Percentiles rank a stretch among this genome's conserved stretches.
phyloP scores from a whole-genome alignment of 2,797 vertebrate species.

The Emys orbicularis region DNA sequence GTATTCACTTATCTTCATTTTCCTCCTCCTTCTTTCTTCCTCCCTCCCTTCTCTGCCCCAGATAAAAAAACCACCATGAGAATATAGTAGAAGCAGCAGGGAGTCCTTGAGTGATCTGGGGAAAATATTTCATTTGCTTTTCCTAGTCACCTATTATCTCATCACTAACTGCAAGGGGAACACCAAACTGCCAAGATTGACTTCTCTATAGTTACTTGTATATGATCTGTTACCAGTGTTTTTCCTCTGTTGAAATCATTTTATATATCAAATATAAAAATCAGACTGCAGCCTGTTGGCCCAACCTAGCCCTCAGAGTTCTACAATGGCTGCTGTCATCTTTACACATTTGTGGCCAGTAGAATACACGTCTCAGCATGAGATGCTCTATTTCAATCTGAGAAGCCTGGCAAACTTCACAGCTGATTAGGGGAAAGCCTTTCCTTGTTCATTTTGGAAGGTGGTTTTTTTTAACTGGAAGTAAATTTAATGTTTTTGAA shows the following conservation, averaged over 20 bases:
- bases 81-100: background rate
- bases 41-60: background rate
- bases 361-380: background rate
- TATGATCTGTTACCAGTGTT: constrained; percentile 24
- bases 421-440: constrained; percentile 39
- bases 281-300: background rate
- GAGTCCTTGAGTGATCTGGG: constrained; percentile 17
- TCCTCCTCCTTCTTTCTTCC: constrained; percentile 13
- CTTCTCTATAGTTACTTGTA: background rate
- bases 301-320: constrained; percentile 34
- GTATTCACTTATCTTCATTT: background rate
- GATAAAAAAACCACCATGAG: background rate
- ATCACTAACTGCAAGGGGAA: constrained; percentile 38
- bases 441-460: constrained; percentile 71
- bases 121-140: constrained; percentile 40
- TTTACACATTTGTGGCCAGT: rapidly evolving
- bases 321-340: constrained; percentile 47
- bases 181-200: constrained; percentile 26
- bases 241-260: constrained; percentile 37
- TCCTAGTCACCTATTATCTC: constrained; percentile 39
- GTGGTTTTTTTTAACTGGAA: background rate
- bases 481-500: background rate
- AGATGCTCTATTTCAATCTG: constrained; percentile 8
- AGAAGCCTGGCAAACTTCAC: constrained; percentile 4
- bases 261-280: background rate